phyloP scores from a whole-genome alignment of 2,888 invertebrate genomes.

The Caenorhabditis wallacei region DNA sequence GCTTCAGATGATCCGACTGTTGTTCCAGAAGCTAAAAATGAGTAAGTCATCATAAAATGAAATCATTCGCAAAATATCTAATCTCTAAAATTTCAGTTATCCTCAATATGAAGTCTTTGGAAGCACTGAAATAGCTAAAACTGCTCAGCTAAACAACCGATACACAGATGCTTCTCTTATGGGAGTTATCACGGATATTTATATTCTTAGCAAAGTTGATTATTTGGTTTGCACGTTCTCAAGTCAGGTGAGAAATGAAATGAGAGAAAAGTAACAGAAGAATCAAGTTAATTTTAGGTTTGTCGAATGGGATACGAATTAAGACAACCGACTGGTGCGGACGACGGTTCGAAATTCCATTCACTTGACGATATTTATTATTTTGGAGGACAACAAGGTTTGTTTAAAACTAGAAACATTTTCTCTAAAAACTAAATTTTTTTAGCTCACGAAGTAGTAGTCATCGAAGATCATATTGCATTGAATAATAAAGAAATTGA shows the following conservation, averaged over 20 bases:
- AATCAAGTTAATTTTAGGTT: constrained; percentile 86
- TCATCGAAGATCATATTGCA: constrained; percentile 73
- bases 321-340: constrained; percentile 90
- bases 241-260: constrained; percentile 88
- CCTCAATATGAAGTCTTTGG: constrained; percentile 92
- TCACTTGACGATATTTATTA: constrained; percentile 99
- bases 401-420: background rate
- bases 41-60: constrained; percentile 77
- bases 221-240: constrained; percentile 99
- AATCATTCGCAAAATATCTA: background rate
- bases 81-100: constrained; percentile 86
- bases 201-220: constrained; percentile 92
- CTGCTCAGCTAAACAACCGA: constrained; percentile 92
- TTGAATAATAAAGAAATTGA: constrained; percentile 81
- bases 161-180: constrained; percentile 93
- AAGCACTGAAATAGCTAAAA: constrained; percentile 91
- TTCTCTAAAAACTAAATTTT: background rate
- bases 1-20: constrained; percentile 96
- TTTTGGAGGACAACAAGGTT: constrained; percentile 89
- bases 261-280: background rate
- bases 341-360: constrained; percentile 89
- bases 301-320: constrained; percentile 98
- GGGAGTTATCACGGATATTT: constrained; percentile 95
- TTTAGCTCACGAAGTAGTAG: constrained; percentile 80
- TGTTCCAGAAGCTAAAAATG: constrained; percentile 86